phyloP scores from a whole-genome alignment of 2,797 vertebrate genomes.

The Nannoperca obscura region DNA sequence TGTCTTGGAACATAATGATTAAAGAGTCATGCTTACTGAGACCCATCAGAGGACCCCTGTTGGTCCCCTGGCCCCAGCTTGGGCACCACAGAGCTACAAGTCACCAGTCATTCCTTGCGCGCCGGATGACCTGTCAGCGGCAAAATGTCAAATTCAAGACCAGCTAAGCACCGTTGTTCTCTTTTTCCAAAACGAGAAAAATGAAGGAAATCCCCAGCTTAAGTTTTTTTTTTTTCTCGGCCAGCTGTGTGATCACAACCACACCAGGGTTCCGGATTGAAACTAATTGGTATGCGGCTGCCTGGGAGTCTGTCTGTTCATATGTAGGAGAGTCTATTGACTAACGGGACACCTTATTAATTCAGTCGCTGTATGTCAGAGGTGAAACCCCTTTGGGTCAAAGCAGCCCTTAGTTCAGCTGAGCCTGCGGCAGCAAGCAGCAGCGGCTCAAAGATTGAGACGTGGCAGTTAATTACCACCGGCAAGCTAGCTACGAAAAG shows the following conservation, averaged over 20 bases:
- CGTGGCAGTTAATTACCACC: conserved; percentile 87
- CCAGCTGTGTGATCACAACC: conserved; percentile 52
- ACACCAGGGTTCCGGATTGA: conserved; percentile 59
- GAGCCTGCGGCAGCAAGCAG: conserved; percentile 31
- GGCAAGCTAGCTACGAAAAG: not conserved
- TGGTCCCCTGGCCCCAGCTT: conserved; percentile 16
- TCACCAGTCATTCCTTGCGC: conserved; percentile 51
- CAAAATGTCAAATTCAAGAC: conserved; percentile 1
- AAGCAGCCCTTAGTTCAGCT: conserved; percentile 1
- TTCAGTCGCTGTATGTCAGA: not conserved
- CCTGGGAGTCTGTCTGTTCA: not conserved
- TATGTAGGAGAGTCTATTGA: not conserved
- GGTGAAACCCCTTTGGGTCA: conserved; percentile 25
- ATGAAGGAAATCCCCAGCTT: conserved; percentile 66
- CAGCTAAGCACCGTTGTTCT: not conserved
- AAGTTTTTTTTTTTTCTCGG: not conserved
- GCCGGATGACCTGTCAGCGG: conserved; percentile 23
- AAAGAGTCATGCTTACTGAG: no score
- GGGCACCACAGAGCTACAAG: conserved; percentile 2
- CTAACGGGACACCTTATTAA: not conserved
- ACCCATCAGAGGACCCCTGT: not conserved
- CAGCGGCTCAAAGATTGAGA: conserved; percentile 84
- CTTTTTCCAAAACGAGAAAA: conserved; percentile 31
- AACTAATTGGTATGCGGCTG: conserved; percentile 18
- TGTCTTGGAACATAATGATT: not conserved